Conservation (phyloP, 2,113 vertebrate species). For the Corythaixoides concolor region DNA sequence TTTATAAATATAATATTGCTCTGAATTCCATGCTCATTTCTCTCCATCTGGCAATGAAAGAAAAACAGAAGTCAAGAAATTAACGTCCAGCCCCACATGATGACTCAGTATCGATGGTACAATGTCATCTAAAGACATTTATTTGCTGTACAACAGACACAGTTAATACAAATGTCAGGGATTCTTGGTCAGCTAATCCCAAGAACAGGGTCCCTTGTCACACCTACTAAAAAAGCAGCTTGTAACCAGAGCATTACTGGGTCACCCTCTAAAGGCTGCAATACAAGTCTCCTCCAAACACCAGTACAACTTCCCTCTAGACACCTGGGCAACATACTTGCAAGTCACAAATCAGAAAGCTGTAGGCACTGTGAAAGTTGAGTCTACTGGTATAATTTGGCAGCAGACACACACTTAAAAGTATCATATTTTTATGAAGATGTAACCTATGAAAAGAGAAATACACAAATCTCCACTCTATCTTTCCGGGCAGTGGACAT, state of each 20-base stretch:
- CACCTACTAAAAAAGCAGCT: not conserved
- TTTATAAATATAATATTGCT: not conserved
- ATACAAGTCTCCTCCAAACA: not conserved
- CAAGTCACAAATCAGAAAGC: not conserved
- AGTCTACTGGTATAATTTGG: not conserved
- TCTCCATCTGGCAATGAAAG: conserved; percentile 3
- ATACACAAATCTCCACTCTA: not conserved
- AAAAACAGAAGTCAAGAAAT: conserved; percentile 10
- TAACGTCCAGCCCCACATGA: not conserved
- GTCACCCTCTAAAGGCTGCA: not conserved
- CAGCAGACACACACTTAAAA: not conserved
- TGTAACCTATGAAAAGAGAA: not conserved
- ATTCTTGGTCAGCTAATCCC: not conserved
- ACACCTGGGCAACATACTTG: not conserved
- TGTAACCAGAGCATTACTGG: too few relatives aligned
- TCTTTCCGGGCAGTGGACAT: not conserved
- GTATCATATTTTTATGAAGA: not conserved
- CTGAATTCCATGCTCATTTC: not conserved
- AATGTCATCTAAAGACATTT: not conserved
- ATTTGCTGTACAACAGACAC: not conserved
- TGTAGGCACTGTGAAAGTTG: not conserved
- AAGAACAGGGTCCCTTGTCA: not conserved
- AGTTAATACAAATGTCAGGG: not conserved
- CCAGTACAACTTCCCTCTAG: not conserved
- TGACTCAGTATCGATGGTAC: not conserved